Conservation (phyloP, 2,888 invertebrate species). For the Priocnemis perturbator region DNA sequence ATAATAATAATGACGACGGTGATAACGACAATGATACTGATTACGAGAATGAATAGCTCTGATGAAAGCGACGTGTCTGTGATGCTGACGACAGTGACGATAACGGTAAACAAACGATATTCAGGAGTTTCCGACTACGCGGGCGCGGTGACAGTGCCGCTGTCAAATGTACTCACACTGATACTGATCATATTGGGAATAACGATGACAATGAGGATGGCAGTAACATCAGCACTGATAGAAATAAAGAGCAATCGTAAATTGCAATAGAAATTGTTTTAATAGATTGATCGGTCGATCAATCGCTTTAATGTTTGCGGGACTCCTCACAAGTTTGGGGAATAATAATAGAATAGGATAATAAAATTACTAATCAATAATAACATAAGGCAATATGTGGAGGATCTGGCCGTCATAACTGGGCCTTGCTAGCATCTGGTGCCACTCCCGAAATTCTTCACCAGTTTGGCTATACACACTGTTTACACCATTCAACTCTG, state of each 20-base stretch:
- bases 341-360: constrained; percentile 57
- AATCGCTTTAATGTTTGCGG: constrained; percentile 44
- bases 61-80: background rate
- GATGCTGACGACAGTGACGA: background rate
- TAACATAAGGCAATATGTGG: constrained; percentile 96
- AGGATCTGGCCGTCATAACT: constrained; percentile 87
- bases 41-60: constrained; percentile 17
- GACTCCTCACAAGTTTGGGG: constrained; percentile 49
- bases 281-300: constrained; percentile 49
- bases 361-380: constrained; percentile 85
- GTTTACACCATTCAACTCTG: constrained; percentile 48
- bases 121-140: no score
- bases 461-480: constrained; percentile 66
- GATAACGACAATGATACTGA: constrained; percentile 18
- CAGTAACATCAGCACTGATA: constrained; percentile 46
- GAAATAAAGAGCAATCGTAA: constrained; percentile 57
- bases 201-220: constrained; percentile 42
- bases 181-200: constrained; percentile 33
- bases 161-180: constrained; percentile 2
- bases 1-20: constrained; percentile 26
- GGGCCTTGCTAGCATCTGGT: constrained; percentile 86
- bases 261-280: constrained; percentile 57
- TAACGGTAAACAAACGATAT: background rate
- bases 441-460: constrained; percentile 91
- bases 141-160: background rate